A percentile compares a stretch with the other conserved stretches of the same genome.
Conservation (phyloP, 2,888 invertebrate genomes). For the Emmelina monodactyla region DNA sequence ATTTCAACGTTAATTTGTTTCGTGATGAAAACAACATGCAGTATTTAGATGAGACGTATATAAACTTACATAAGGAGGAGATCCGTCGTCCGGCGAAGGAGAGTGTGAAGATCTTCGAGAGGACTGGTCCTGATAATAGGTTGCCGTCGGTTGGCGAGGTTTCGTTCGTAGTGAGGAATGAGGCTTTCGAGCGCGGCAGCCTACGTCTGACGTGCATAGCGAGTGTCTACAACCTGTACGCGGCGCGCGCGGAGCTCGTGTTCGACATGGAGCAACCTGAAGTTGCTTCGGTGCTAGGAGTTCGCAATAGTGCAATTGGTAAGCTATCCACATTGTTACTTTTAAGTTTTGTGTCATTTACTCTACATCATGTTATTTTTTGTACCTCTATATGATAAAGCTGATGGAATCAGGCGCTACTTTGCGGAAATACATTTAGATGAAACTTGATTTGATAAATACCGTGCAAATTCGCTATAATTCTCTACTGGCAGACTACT, state of each 20-base stretch:
- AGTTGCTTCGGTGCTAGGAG: conserved; percentile 77
- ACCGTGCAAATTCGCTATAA: too few species aligned
- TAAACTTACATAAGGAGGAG: conserved; percentile 55
- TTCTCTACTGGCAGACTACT: too few species aligned
- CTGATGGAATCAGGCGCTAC: too few species aligned
- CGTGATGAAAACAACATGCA: conserved; percentile 54
- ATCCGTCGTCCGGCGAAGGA: conserved; percentile 50
- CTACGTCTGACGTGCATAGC: conserved; percentile 73
- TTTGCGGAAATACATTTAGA: too few species aligned
- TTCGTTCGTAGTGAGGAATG: conserved; percentile 69
- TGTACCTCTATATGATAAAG: too few species aligned
- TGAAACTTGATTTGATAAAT: too few species aligned
- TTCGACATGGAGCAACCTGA: conserved; percentile 79
- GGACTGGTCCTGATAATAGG: conserved; percentile 48
- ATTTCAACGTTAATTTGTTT: conserved; percentile 46
- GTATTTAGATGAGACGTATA: conserved; percentile 54
- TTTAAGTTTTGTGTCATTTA: too few species aligned
- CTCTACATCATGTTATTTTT: too few species aligned
- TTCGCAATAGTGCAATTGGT: conserved; percentile 69
- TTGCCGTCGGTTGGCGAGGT: conserved; percentile 53
- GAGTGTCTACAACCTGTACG: conserved; percentile 73
- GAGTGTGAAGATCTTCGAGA: conserved; percentile 38
- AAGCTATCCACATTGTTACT: too few species aligned
- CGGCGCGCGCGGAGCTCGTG: conserved; percentile 67
- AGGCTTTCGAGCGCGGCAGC: conserved; percentile 71